Base-by-base conservation (phyloP, 2,888 invertebrate genomes). In the Crematogaster levior region DNA sequence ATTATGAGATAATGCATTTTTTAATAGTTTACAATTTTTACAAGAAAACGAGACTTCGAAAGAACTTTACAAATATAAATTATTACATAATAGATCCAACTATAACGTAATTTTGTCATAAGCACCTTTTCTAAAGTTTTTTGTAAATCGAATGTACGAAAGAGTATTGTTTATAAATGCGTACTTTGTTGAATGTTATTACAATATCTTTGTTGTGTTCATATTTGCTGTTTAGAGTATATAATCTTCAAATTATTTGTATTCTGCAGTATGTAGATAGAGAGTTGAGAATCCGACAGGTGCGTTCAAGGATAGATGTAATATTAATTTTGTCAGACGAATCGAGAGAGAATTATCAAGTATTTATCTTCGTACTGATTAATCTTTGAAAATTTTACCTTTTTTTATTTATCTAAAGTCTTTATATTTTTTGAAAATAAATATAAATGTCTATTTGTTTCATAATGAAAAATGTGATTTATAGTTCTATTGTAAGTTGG, bases 161-260 rank as follows among this genome's bases (percentile, higher is more conserved):
- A 75, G 24, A 63, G 37, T 40, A 15, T 72, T 51, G 27, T 68
- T 51, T 60, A 68, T 73, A 74, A 75, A 46, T n/a, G 37, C 60
- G 56, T 61, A 65, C 21, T 34, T 37, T 83, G 61, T 87, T 87
- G 58, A n/a, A 30, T 65, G 61, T 86, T 82, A 83, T 60, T 60
- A 74, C 43, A 21, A 58, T 53, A 65, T 18, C 53, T 87, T 85
- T 34, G 84, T 90, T 90, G 84, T 90, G 90, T 90, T 90, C 88
- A 88, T 82, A 83, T 72, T 84, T 85, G 82, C 66, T 85, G 81
- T 88, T 88, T 70, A 84, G 75, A 87, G 72, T 85, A 88, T 90
- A 87, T 84, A 75, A 81, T 63, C 63, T 86, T 85, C 74, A 85
- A 85, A 87, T 80, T 83, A 84, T 85, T 85, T 84, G 70, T 61